Base-by-base conservation (phyloP, 2,113 vertebrate species). In the Progne subis region DNA sequence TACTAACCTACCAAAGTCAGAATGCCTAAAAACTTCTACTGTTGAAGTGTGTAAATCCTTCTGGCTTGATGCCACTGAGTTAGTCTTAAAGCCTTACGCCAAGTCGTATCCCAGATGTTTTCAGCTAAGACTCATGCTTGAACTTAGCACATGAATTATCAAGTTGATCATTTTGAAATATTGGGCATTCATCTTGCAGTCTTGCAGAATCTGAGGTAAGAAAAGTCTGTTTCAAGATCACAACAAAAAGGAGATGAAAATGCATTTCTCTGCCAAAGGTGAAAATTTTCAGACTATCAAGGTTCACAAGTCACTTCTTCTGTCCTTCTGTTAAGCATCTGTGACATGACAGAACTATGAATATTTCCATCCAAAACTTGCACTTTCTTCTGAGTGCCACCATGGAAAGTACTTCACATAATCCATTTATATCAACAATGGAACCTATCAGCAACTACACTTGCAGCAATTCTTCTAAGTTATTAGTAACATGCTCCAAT, bases 61-160 rank as follows among this genome's bases (percentile, higher is more conserved):
- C 77, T 44, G 86, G 61, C 31, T 80, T 70, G 46, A 86, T 61
- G 46, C 69, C 68, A 69, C 6, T 25, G 61, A 77, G 41, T 64
- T 70, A 11, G n/a, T 61, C 43, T 87, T 69, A 63, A 59, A 76
- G 68, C 10, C 44, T 67, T 59, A 69, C 0, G 0, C n/a, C 1
- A 3, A 59, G 18, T 34, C 46, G 87, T 85, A 87, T 19, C 26
- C 31, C 23, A 59, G 8, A 50, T 49, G 64, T 71, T 65, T 92
- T 68, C 25, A 86, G 60, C 69, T 21, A 37, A 76, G n/a, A 8
- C 12, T 94, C n/a, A 71, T 0, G 0, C 49, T 18, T 90, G 55
- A 92, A 70, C 59, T 59, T 80, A 47, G 81, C 29, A 67, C 1
- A 1, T 8, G 32, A 94, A 70, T 82, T 68, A 89, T 21, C 70